Percentiles rank a stretch among this genome's conserved stretches.
phyloP scores from a whole-genome alignment of 2,113 vertebrate genomes.

The Vidua macroura region DNA sequence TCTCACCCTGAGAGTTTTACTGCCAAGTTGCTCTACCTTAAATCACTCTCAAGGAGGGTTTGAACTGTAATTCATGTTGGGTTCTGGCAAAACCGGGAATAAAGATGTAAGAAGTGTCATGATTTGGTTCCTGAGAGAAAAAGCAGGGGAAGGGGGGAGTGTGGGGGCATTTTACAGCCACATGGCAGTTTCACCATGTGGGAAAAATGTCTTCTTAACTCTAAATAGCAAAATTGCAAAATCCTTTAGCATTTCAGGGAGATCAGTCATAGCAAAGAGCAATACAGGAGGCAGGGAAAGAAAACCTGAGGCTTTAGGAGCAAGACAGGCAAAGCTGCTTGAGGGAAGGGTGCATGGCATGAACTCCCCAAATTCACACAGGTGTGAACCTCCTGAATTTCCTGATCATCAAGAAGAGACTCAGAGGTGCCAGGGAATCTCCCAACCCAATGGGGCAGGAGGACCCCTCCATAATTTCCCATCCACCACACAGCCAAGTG shows the following conservation, averaged over 20 bases:
- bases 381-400: neutral
- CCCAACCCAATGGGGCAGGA: neutral
- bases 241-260: neutral
- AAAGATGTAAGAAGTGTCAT: neutral
- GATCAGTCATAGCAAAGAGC: neutral
- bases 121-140: conserved; percentile 15
- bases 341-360: too few relatives aligned
- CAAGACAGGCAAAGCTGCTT: neutral
- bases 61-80: neutral
- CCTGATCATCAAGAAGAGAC: neutral
- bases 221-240: conserved; percentile 17
- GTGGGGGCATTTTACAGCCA: neutral
- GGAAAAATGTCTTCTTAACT: neutral
- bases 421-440: neutral
- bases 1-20: neutral
- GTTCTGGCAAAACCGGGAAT: neutral
- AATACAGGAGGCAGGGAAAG: neutral
- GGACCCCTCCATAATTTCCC: neutral
- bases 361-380: neutral
- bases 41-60: neutral
- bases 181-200: neutral
- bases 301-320: neutral
- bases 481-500: neutral
- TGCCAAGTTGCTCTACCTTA: conserved; percentile 38
- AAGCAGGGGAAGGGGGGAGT: neutral